These are phyloP conservation scores for Proteles cristata DNA, from an alignment of 2,113 vertebrate species.

Conservation along the genomic window DNA sequence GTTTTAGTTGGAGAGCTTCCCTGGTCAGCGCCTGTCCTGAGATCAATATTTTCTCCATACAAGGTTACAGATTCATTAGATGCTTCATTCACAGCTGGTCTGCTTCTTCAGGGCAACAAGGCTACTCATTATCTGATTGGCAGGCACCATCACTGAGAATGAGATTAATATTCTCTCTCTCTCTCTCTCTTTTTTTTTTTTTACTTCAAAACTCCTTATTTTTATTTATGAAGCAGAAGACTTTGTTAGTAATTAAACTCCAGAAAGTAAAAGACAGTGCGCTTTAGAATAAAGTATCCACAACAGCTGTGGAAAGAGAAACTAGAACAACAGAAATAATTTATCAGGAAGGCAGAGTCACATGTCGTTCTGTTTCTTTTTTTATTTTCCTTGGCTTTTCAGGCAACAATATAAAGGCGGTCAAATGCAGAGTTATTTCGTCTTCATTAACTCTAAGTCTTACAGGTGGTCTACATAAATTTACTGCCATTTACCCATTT, in stretches of 20 bases:
- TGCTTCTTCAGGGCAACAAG: background rate
- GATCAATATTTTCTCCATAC: background rate
- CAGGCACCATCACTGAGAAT: background rate
- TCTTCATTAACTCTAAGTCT: background rate
- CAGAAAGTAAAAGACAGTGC: background rate
- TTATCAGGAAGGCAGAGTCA: background rate
- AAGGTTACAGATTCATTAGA: background rate
- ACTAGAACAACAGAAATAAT: slow-evolving; percentile 31
- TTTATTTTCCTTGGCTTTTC: background rate
- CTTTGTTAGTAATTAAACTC: background rate
- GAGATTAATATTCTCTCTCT: background rate
- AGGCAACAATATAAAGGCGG: background rate
- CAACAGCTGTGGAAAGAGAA: slow-evolving; percentile 13
- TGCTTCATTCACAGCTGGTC: background rate
- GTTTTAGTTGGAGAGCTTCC: background rate
- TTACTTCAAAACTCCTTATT: background rate
- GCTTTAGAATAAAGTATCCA: background rate
- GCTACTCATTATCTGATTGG: background rate
- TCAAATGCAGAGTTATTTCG: background rate
- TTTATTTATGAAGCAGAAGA: slow-evolving; percentile 13
- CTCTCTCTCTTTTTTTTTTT: background rate
- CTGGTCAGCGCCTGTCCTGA: background rate
- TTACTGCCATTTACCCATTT: background rate
- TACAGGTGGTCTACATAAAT: background rate
- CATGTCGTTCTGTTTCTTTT: background rate